Percentiles rank a stretch among this genome's conserved stretches.
Conservation (phyloP, 2,113 vertebrate species). For the Megaleporinus macrocephalus region DNA sequence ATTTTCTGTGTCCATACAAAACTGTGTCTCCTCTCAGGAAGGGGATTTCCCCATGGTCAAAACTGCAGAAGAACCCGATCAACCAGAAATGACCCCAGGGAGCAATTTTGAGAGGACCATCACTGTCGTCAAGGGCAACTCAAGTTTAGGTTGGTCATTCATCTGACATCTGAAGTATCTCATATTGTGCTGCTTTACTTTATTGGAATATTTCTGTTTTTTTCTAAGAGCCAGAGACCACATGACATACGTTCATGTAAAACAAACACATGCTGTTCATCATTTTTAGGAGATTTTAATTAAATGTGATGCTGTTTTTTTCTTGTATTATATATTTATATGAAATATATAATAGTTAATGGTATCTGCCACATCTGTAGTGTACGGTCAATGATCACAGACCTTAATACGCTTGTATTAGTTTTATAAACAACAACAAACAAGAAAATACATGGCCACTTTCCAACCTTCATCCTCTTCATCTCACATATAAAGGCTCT, state of each 20-base stretch:
- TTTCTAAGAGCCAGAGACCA: constrained; percentile 64
- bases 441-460: too few relatives aligned
- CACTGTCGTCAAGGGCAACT: constrained; percentile 93
- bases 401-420: too few relatives aligned
- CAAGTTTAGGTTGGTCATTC: constrained; percentile 88
- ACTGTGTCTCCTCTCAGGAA: constrained; percentile 72
- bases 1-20: constrained; percentile 23
- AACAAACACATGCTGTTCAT: neutral
- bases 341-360: too few relatives aligned
- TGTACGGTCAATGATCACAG: too few relatives aligned
- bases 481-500: too few relatives aligned
- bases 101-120: constrained; percentile 89
- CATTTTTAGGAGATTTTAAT: too few relatives aligned
- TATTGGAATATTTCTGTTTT: too few relatives aligned
- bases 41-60: constrained; percentile 64
- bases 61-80: constrained; percentile 58
- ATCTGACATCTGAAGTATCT: neutral
- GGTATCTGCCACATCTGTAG: too few relatives aligned
- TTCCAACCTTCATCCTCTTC: too few relatives aligned
- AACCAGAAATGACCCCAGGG: constrained; percentile 54
- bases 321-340: too few relatives aligned
- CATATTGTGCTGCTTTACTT: neutral
- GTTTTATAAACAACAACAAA: too few relatives aligned
- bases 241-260: neutral
- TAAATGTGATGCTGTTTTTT: too few relatives aligned